phyloP scores from a whole-genome alignment of 2,797 vertebrate species.

The Scolopax rusticola region DNA sequence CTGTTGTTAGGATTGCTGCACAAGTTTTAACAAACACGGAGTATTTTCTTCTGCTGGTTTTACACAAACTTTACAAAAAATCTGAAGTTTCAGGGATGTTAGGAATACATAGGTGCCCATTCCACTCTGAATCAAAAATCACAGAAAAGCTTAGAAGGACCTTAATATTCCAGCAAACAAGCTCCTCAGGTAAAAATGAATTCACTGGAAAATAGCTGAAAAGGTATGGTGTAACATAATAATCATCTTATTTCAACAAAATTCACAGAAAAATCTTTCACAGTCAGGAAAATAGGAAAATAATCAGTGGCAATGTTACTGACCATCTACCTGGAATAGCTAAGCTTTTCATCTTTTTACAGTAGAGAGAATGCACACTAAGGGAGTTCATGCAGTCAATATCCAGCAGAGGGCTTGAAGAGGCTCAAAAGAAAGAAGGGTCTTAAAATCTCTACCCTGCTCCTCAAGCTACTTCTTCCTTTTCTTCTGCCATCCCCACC shows the following conservation, averaged over 20 bases:
- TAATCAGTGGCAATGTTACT: neutral
- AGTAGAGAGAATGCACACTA: neutral
- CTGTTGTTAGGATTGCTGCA: neutral
- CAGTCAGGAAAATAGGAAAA: neutral
- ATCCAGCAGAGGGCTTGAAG: neutral
- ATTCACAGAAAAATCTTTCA: neutral
- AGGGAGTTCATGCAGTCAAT: rapidly evolving
- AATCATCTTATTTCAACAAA: neutral
- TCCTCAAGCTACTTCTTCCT: neutral
- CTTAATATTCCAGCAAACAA: neutral
- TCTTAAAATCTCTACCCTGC: neutral
- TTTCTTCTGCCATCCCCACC: neutral
- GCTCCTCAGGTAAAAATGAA: neutral
- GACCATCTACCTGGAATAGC: neutral
- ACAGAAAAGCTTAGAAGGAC: neutral
- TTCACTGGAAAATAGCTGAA: neutral
- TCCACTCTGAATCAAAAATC: neutral
- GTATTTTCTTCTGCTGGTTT: neutral
- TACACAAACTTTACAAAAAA: neutral
- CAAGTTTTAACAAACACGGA: neutral
- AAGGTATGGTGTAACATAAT: neutral
- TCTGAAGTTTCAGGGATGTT: neutral
- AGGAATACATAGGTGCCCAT: neutral
- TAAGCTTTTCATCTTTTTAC: neutral
- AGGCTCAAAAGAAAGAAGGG: rapidly evolving